Percentiles rank a stretch among this genome's conserved stretches.
Evolutionary conservation across 1,140 invertebrate genomes (phyloP).

Genomic region (Scaptodrosophila lebanonensis): DNA sequence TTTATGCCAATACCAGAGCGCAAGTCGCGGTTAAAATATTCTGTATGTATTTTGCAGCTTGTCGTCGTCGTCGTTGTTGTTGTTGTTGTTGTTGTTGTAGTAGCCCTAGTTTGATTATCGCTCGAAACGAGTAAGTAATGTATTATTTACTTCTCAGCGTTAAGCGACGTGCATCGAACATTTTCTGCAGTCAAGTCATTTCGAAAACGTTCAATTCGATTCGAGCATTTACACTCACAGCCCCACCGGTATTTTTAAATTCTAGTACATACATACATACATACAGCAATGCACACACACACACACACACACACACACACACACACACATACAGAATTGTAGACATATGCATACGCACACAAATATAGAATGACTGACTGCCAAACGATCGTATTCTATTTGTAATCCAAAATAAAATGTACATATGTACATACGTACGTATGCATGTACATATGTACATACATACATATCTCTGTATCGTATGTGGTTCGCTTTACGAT

Average conservation of each 20-base stretch:
- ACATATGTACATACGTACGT: slow-evolving; percentile 34
- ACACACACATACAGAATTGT: slow-evolving; percentile 10
- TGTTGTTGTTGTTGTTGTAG: no score
- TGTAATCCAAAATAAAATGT: slow-evolving; percentile 71
- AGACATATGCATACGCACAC: no score
- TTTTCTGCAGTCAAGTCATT: no score
- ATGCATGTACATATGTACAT: slow-evolving; percentile 21
- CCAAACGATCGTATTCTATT: slow-evolving; percentile 69
- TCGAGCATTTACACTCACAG: slow-evolving; percentile 26
- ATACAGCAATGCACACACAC: slow-evolving; percentile 10
- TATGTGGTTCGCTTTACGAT: slow-evolving; percentile 63
- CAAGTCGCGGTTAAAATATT: no score
- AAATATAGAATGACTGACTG: slow-evolving; percentile 19
- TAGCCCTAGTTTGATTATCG: no score
- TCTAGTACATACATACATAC: slow-evolving; percentile 37
- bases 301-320: background rate
- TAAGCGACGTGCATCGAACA: no score
- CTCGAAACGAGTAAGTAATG: no score
- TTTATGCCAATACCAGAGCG: no score
- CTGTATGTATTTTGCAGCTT: no score
- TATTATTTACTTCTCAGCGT: no score
- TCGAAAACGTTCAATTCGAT: no score
- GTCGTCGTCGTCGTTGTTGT: no score
- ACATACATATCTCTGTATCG: slow-evolving; percentile 31
- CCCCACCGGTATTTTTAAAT: slow-evolving; percentile 66